Base-by-base conservation (phyloP, 2,113 vertebrate genomes). In the Brachypteracias leptosomus region DNA sequence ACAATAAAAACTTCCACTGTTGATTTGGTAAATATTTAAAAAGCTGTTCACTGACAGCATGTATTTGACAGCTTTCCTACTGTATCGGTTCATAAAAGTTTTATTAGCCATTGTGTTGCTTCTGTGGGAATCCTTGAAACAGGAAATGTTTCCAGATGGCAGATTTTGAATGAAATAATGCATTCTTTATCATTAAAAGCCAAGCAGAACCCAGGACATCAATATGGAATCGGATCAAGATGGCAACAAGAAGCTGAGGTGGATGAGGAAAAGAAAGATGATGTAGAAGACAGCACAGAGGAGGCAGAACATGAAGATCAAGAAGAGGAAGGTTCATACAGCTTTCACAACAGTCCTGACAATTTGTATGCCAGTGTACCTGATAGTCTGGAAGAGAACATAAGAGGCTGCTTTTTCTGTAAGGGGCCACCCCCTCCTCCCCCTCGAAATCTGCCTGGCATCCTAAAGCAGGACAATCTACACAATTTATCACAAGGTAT, bases 371-470 rank as follows among this genome's bases (percentile, higher is more conserved):
- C 96, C 97, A 97, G 93, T 68, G 88, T 98, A 78, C 71, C 95
- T 33, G 92, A 42, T 17, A 40, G 70, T 31, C 68, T 87, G 1
- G 28, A 91, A 57, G 19, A 31, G 14, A 66, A 52, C 22, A 36
- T 73, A 42, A 90, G n/a, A 90, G 46, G 68, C 22, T 22, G 6
- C 6, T 77, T 76, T 38, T 8, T 24, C 24, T 61, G 59, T 85
- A 97, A 96, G 85, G 97, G 98, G 73, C 98, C 98, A 7, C 98
- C 98, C 9, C 97, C 95, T 11, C 98, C 98, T 6, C 88, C 76
- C 18, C 99, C 98, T 16, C 97, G 97, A 85, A 97, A 98, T 17
- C 91, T 94, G 16, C 70, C 79, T 89, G 86, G 95, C 63, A 71
- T 93, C 18, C 51, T 61, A 52, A 98, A 81, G 63, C 97, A 97